Evolutionary conservation across 2,888 invertebrate genomes (phyloP).

Genomic region (Embidobia sp.): DNA sequence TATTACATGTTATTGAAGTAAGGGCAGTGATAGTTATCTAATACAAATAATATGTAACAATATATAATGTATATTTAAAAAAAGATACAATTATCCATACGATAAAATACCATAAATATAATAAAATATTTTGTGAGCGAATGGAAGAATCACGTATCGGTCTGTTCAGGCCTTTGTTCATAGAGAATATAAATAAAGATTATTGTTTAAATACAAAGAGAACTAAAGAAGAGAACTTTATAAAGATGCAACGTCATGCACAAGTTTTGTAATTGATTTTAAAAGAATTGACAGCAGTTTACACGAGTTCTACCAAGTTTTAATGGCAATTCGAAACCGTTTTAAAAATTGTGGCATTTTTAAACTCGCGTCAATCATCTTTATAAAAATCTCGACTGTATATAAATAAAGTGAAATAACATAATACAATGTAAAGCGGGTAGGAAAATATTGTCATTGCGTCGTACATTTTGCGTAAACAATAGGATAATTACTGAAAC

Average conservation of each 20-base stretch:
- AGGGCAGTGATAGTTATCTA: constrained; percentile 77
- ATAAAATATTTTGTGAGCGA: constrained; percentile 62
- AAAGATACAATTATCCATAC: constrained; percentile 48
- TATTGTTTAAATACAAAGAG: constrained; percentile 31
- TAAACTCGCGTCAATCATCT: constrained; percentile 27
- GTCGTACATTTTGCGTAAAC: constrained; percentile 50
- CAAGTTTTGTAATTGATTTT: constrained; percentile 45
- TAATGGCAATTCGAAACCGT: constrained; percentile 19
- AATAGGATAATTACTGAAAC: constrained; percentile 43
- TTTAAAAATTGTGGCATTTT: constrained; percentile 7
- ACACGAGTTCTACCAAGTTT: neutral
- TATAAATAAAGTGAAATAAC: constrained; percentile 34
- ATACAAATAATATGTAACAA: constrained; percentile 60
- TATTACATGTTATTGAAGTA: constrained; percentile 76
- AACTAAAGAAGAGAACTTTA: constrained; percentile 57
- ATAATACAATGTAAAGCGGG: constrained; percentile 22
- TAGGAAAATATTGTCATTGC: constrained; percentile 47
- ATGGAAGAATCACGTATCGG: constrained; percentile 49
- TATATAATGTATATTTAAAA: constrained; percentile 57
- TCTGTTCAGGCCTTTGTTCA: constrained; percentile 56
- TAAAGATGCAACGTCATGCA: constrained; percentile 54
- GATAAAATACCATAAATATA: constrained; percentile 53
- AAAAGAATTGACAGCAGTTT: constrained; percentile 14
- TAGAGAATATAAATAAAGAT: constrained; percentile 32
- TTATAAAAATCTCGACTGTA: constrained; percentile 57